Conservation (phyloP, 2,797 vertebrate genomes). For the Myripristis murdjan region DNA sequence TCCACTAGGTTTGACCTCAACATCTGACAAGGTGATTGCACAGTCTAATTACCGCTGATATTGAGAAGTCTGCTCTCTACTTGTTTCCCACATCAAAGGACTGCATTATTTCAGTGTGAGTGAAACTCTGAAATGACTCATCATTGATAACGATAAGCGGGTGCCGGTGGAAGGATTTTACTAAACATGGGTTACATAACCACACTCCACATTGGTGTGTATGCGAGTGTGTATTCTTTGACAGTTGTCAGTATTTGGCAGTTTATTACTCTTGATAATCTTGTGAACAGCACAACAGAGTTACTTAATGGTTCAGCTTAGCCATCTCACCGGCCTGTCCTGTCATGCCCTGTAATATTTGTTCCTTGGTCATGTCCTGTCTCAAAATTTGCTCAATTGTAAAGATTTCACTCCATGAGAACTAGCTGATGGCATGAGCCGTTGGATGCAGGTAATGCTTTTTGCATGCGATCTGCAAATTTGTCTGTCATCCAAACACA, state of each 20-base stretch:
- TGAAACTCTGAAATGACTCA: slow-evolving; percentile 83
- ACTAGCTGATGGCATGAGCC: slow-evolving; percentile 16
- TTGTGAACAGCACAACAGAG: not conserved
- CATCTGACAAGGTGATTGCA: slow-evolving; percentile 40
- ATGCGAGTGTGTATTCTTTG: not conserved
- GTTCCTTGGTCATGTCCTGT: not conserved
- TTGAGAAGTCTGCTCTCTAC: slow-evolving; percentile 49
- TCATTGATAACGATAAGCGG: slow-evolving; percentile 57
- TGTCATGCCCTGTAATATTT: not conserved
- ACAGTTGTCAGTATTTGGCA: slow-evolving; percentile 11
- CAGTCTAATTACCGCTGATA: slow-evolving; percentile 61
- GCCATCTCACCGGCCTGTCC: not conserved
- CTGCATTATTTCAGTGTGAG: slow-evolving; percentile 58
- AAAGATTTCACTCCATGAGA: not conserved
- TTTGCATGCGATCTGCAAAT: slow-evolving; percentile 59
- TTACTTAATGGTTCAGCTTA: not conserved
- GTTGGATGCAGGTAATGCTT: slow-evolving; percentile 22
- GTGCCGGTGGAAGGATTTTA: slow-evolving; percentile 50
- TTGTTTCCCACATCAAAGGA: slow-evolving; percentile 85
- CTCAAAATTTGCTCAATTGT: not conserved
- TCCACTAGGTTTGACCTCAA: slow-evolving; percentile 31
- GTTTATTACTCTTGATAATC: slow-evolving; percentile 1
- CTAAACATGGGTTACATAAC: slow-evolving; percentile 53
- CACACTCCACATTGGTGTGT: slow-evolving; percentile 30
- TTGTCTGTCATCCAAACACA: slow-evolving; percentile 58